Evolutionary conservation across 2,888 invertebrate species (phyloP).

Genomic region (Lochmaea capreae): DNA sequence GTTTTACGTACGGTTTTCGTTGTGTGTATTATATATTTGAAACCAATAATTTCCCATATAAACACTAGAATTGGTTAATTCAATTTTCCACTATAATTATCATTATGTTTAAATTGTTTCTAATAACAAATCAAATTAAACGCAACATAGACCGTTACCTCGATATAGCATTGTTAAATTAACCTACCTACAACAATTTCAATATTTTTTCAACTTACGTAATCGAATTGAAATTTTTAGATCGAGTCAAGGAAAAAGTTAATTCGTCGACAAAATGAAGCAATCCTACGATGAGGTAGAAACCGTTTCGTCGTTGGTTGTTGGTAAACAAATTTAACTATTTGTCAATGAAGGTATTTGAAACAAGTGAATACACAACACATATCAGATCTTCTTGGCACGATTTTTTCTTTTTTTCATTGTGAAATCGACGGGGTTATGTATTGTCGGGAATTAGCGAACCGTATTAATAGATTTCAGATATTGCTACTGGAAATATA

Average conservation of each 20-base stretch:
- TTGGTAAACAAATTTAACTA: constrained; percentile 33
- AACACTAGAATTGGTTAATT: too few species aligned
- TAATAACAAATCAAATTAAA: too few species aligned
- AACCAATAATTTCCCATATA: too few species aligned
- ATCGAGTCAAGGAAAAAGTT: constrained; percentile 15
- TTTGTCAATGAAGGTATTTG: constrained; percentile 39
- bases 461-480: constrained; percentile 2
- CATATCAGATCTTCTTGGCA: constrained; percentile 29
- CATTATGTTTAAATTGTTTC: too few species aligned
- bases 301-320: constrained; percentile 2
- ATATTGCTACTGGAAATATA: neutral
- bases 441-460: neutral
- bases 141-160: too few species aligned
- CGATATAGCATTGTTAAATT: too few species aligned
- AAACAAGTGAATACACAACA: constrained; percentile 24
- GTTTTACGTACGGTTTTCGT: too few species aligned
- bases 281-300: neutral
- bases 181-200: too few species aligned
- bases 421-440: neutral
- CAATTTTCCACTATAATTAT: too few species aligned
- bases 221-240: neutral
- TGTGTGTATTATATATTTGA: too few species aligned
- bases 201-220: too few species aligned
- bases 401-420: constrained; percentile 1
- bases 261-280: constrained; percentile 6